Base-by-base conservation (phyloP, 2,888 invertebrate genomes). In the Acleris laterana region DNA sequence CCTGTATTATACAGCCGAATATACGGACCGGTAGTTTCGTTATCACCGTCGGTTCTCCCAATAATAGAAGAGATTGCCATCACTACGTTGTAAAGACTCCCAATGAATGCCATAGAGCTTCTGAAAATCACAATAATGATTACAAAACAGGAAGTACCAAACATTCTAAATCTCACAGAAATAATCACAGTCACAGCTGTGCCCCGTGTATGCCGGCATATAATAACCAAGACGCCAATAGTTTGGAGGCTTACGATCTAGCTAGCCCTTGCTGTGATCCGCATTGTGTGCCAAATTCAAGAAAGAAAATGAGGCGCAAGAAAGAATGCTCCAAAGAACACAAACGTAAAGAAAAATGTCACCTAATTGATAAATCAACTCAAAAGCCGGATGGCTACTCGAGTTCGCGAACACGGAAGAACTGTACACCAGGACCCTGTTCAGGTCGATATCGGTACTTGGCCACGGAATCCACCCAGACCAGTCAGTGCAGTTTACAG, bases 191-290 rank as follows among this genome's bases (percentile, higher is more conserved):
- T 25, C 95, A 95, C 74, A 93, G 95, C 13, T 96, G 96, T 77
- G 94, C 95, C 76, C 96, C 96, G 0, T 96, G 96, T 73, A 91
- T 96, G 78, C 95, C 95, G 1, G 93, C 94, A 46, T 88, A 93
- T 65, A 94, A 90, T 69, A 94, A 94, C 79, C 94, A 94, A 74
- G 97, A 96, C 74, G 96, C 95, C 67, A 95, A 95, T 53, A 97
- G 97, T 77, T 90, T 97, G 62, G 97, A 97, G 82, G 97, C 97
- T 4, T 97, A 97, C 74, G 97, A 97, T 81, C 89, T 97, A 57
- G 97, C 97, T 0, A 96, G 97, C 80, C 96, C 97, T 0, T 97
- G 97, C 79, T 97, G 97, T 82, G 96, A 97, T 82, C 96, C 97
- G 0, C 96, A 97, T 74, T 97, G 97, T 80, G 96, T 97, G 57